These are phyloP conservation scores for Antheraea mylitta DNA, from an alignment of 1,140 invertebrate species.

Conservation along the genomic window DNA sequence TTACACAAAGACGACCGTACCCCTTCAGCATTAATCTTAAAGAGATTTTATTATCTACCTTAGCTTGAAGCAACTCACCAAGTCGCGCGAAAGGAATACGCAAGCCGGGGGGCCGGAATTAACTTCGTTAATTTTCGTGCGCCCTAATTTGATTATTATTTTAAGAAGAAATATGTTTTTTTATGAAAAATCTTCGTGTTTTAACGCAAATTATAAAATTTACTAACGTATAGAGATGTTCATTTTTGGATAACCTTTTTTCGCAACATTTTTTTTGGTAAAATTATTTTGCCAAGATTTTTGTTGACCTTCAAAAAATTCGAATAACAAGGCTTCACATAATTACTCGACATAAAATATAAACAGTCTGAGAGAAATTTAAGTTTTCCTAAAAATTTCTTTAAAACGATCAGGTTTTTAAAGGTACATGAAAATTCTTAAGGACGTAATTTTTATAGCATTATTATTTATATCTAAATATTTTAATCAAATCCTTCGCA, in stretches of 20 bases:
- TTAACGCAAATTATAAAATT: neutral
- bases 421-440: too few relatives aligned
- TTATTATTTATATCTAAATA: too few relatives aligned
- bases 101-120: neutral
- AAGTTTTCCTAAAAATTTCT: too few relatives aligned
- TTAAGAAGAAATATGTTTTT: constrained; percentile 4
- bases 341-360: neutral
- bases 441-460: too few relatives aligned
- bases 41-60: constrained; percentile 13
- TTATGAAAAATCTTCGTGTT: neutral
- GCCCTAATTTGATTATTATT: constrained; percentile 15
- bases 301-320: neutral
- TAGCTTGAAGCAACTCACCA: constrained; percentile 5
- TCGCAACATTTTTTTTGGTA: neutral
- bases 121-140: constrained; percentile 11
- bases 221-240: neutral
- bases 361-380: neutral
- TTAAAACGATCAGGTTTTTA: too few relatives aligned
- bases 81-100: constrained; percentile 10
- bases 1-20: constrained; percentile 3
- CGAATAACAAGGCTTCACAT: neutral
- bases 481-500: too few relatives aligned
- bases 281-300: too few relatives aligned
- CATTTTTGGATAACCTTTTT: neutral
- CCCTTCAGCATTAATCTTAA: constrained; percentile 11